Evolutionary conservation across 1,140 invertebrate species (phyloP).

Genomic region (Drosophila cardini): DNA sequence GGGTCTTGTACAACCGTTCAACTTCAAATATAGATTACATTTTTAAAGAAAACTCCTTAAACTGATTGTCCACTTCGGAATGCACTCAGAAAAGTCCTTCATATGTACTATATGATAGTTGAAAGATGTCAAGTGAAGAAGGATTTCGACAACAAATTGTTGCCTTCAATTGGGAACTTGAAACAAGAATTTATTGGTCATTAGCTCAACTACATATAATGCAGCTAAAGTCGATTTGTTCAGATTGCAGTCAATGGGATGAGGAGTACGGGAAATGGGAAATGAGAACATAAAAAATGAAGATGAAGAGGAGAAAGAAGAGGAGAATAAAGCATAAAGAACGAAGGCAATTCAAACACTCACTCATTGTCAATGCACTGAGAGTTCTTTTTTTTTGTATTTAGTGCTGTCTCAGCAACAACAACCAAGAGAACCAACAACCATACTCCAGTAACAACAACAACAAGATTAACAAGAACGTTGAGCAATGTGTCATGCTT

Average conservation of each 20-base stretch:
- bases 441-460: conserved; percentile 9
- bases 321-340: conserved; percentile 8
- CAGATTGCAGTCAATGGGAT: conserved; percentile 16
- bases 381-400: conserved; percentile 29
- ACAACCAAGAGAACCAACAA: conserved; percentile 7
- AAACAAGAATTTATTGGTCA: conserved; percentile 39
- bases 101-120: neutral
- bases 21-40: too few species aligned
- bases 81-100: neutral
- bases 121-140: conserved; percentile 12
- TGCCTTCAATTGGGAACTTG: neutral
- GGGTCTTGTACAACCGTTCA: too few species aligned
- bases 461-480: conserved; percentile 25
- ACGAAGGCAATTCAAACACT: conserved; percentile 32
- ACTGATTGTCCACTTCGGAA: neutral
- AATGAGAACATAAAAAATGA: neutral
- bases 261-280: too few species aligned
- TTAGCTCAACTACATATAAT: conserved; percentile 17
- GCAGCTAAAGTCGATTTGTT: conserved; percentile 17
- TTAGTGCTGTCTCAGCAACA: conserved; percentile 59
- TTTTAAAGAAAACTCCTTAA: neutral
- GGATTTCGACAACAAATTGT: neutral
- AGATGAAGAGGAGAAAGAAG: neutral
- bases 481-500: conserved; percentile 75
- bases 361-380: conserved; percentile 53